Base-by-base conservation (phyloP, 2,113 vertebrate genomes). In the Strix aluco region DNA sequence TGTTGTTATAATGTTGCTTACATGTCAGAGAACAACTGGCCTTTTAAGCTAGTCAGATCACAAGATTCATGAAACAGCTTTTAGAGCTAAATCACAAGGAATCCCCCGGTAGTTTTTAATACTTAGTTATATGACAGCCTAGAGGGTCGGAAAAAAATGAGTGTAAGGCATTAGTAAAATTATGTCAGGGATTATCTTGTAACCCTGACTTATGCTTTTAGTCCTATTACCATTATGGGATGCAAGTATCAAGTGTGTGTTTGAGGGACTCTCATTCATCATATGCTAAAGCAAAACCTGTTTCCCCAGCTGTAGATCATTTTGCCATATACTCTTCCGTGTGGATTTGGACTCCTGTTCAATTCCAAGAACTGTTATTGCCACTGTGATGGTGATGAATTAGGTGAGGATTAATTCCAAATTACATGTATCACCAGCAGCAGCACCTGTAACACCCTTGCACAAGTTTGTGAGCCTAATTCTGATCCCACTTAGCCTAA, bases 131-230 rank as follows among this genome's bases (percentile, higher is more conserved):
- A 62, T 57, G 74, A 52, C 55, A 85, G 54, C 29, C 36, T 71
- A 82, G 55, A 94, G 78, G 27, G 55, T 71, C 6, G 11, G 58
- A 72, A 94, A 71, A 83, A 90, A 83, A 63, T 10, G 23, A 73
- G 11, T 34, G 22, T 57, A 69, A 89, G 38, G 34, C 70, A 88
- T 73, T 73, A 66, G 46, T 82, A 72, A 89, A 94, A 88, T 88
- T 82, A 73, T 73, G n/a, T 25, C 40, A 55, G 70, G 66, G 62
- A 75, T 95, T 92, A 82, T 92, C 36, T 67, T 89, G 80, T 83
- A 90, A 83, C 82, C n/a, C 34, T 94, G 81, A 88, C 67, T 88
- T 72, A 46, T 20, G 52, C 77, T 94, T 86, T 87, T 79, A 89
- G 47, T 80, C 36, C 36, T 32, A 51, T 84, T 95, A 72, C 23